Percentiles rank a stretch among this genome's conserved stretches.
Conservation (phyloP, 2,888 invertebrate species). For the Actias luna region DNA sequence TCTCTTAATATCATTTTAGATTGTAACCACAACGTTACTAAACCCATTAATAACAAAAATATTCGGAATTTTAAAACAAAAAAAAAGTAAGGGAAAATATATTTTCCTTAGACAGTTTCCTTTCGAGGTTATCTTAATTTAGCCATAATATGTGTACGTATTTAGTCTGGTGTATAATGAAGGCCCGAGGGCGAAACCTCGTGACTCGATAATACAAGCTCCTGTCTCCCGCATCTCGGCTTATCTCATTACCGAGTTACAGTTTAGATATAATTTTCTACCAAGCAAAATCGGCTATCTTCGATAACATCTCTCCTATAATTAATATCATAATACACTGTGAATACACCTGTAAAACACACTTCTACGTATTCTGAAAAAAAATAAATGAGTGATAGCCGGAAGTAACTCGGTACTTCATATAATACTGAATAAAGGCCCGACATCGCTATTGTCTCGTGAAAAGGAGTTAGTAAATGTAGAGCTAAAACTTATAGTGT, state of each 20-base stretch:
- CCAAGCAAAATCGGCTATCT: background rate
- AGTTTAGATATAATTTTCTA: background rate
- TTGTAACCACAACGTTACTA: no score
- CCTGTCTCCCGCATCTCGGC: conserved; percentile 3
- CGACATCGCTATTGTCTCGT: conserved; percentile 9
- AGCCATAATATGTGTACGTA: background rate
- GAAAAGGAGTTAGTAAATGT: conserved; percentile 13
- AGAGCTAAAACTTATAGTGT: background rate
- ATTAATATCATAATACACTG: background rate
- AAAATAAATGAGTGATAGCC: no score
- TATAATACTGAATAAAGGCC: conserved; percentile 6
- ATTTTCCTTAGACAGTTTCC: background rate
- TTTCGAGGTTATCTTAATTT: background rate
- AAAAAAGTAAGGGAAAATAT: background rate
- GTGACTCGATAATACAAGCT: conserved; percentile 9
- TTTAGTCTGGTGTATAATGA: background rate
- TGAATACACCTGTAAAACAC: background rate
- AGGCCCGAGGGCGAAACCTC: conserved; percentile 2
- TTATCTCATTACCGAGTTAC: conserved; percentile 10
- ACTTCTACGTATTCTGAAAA: background rate
- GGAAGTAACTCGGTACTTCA: background rate
- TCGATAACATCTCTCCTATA: background rate
- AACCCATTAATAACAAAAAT: background rate
- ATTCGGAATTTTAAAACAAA: background rate
- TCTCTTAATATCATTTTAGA: no score